phyloP scores from a whole-genome alignment of 2,888 invertebrate species.

The Papilio elwesi region DNA sequence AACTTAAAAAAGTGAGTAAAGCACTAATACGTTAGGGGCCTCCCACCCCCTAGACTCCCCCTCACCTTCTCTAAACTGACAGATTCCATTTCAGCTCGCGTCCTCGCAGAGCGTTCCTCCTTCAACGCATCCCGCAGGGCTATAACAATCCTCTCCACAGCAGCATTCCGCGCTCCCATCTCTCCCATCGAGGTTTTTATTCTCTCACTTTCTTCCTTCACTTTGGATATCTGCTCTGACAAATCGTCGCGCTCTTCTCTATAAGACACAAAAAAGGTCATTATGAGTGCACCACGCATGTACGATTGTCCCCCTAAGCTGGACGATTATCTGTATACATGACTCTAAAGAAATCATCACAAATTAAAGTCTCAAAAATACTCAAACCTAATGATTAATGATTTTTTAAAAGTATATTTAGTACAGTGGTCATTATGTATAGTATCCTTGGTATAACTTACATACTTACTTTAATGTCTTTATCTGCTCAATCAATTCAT shows the following conservation, averaged over 20 bases:
- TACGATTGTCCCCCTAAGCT: neutral
- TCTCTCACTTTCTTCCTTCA: constrained; percentile 59
- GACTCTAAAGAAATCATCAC: no score
- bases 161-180: constrained; percentile 56
- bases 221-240: constrained; percentile 52
- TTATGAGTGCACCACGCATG: neutral
- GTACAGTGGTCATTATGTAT: no score
- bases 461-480: constrained; percentile 67
- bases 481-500: constrained; percentile 65
- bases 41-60: neutral
- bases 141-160: constrained; percentile 64
- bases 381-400: no score
- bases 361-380: no score
- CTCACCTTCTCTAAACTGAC: constrained; percentile 60
- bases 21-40: neutral
- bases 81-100: constrained; percentile 60
- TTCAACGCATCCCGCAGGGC: constrained; percentile 69
- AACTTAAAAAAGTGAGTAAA: neutral
- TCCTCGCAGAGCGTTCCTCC: constrained; percentile 66
- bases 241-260: constrained; percentile 71
- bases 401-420: no score
- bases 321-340: no score
- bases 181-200: constrained; percentile 58
- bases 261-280: constrained; percentile 12
- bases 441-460: no score